Base-by-base conservation (phyloP, 2,113 vertebrate species). In the Puffinus mauretanicus region DNA sequence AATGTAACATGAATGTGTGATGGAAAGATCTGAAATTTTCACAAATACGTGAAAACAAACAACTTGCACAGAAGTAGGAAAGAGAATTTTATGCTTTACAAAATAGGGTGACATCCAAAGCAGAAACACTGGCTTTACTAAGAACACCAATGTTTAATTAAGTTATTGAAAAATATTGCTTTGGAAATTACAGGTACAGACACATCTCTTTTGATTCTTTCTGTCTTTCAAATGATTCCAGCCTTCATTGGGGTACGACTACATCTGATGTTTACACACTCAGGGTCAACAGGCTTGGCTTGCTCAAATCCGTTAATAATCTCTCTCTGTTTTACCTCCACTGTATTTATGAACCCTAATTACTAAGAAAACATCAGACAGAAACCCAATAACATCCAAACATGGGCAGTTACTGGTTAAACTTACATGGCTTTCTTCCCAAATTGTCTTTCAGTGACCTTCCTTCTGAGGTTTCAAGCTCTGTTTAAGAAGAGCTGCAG, bases 401-500 rank as follows among this genome's bases (percentile, higher is more conserved):
- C 18, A 64, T n/a, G 62, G 65, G 13, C 72, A 80, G 20, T n/a
- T 82, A 92, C 24, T 90, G 70, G 47, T 91, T 94, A 87, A 95
- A 88, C 47, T 42, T 52, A 60, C 16, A 82, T 16, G 55, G 40
- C 55, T 97, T 97, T 91, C 76, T 76, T 97, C 87, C 69, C 40
- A 94, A 95, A 94, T 15, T 88, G 27, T 87, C 64, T 90, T 92
- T 94, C 88, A 75, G 8, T 72, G 66, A 97, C 72, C 81, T 96
- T 97, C 49, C 30, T 77, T 95, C 46, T 86, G 82, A 88, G 83
- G 32, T 86, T 95, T 97, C 80, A 94, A 93, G 72, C 13, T 13
- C 58, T 86, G 16, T 73, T 69, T 57, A 81, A 89, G 73, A 69
- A 96, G 88, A 96, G 36, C 54, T 97, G 83, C 44, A 26, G 94